A percentile compares a stretch with the other conserved stretches of the same genome.
These are phyloP conservation scores for Gallinago jamesoni DNA, from an alignment of 2,113 vertebrate species.

Conservation along the genomic window DNA sequence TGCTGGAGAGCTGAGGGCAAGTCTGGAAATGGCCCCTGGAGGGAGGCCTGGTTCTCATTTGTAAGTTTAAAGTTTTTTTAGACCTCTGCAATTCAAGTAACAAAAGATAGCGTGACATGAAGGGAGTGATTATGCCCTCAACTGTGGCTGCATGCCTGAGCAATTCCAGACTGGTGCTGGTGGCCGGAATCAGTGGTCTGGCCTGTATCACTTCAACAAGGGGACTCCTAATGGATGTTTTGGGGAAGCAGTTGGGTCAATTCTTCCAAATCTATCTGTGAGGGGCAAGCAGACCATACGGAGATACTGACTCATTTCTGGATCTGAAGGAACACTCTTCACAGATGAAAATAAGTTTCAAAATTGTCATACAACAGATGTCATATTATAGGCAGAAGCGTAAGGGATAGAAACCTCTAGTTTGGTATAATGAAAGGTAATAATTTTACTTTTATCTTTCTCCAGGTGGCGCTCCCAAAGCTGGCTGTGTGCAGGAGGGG, in stretches of 20 bases:
- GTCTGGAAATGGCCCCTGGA: neutral
- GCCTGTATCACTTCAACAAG: neutral
- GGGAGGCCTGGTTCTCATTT: neutral
- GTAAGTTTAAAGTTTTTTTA: neutral
- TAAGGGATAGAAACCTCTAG: neutral
- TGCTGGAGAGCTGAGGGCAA: neutral
- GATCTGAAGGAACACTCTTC: neutral
- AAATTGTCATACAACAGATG: slow-evolving; percentile 7
- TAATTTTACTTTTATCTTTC: neutral
- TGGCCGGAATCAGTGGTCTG: neutral
- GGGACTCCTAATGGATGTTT: neutral
- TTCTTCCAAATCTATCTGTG: neutral
- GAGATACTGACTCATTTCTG: neutral
- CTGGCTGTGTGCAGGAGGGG: neutral
- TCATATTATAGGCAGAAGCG: neutral
- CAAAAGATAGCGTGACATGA: neutral
- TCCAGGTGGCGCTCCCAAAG: neutral
- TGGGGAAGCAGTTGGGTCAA: neutral
- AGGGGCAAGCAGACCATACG: neutral
- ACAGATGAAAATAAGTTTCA: neutral
- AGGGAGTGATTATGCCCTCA: neutral
- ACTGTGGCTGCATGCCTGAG: accelerated
- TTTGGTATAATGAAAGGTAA: neutral
- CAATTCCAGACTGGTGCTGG: neutral
- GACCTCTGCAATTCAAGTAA: neutral